phyloP scores from a whole-genome alignment of 2,797 vertebrate genomes.

The Petrocephalus schoutedeni region DNA sequence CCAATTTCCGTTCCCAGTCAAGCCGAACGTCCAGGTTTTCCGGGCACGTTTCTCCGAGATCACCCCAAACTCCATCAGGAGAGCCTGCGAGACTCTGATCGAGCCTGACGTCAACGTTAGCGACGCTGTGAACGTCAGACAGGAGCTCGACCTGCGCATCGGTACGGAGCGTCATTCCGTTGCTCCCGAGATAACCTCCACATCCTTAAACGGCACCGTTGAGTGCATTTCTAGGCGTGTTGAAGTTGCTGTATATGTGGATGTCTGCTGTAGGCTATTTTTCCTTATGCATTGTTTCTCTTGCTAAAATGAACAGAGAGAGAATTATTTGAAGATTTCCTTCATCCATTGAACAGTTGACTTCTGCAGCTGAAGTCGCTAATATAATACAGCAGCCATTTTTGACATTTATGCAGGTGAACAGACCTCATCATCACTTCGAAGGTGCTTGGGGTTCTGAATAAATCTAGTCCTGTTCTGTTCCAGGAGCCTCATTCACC shows the following conservation, averaged over 20 bases:
- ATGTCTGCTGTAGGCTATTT: not conserved
- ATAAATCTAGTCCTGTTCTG: not conserved
- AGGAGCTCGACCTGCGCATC: conserved; percentile 91
- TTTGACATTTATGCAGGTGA: not conserved
- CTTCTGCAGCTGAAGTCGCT: not conserved
- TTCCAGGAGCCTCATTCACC: conserved; percentile 88
- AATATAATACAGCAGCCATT: not conserved
- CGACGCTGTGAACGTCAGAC: conserved; percentile 86
- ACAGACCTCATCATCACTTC: not conserved
- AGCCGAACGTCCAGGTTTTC: conserved; percentile 76
- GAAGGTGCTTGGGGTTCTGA: not conserved
- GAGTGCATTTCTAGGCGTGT: not conserved
- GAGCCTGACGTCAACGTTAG: conserved; percentile 76
- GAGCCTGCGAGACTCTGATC: conserved; percentile 79
- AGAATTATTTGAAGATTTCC: not conserved
- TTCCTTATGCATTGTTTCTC: not conserved
- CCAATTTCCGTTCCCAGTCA: conserved; percentile 62
- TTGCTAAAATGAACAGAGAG: not conserved
- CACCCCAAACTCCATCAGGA: conserved; percentile 75
- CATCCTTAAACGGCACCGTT: not conserved
- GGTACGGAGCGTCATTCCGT: conserved; percentile 52
- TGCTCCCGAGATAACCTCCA: no score
- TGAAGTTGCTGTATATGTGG: not conserved
- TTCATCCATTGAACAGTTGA: not conserved
- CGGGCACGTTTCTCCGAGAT: conserved; percentile 96